Evolutionary conservation across 2,888 invertebrate genomes (phyloP).

Genomic region (Pachycephus smyrnensis): DNA sequence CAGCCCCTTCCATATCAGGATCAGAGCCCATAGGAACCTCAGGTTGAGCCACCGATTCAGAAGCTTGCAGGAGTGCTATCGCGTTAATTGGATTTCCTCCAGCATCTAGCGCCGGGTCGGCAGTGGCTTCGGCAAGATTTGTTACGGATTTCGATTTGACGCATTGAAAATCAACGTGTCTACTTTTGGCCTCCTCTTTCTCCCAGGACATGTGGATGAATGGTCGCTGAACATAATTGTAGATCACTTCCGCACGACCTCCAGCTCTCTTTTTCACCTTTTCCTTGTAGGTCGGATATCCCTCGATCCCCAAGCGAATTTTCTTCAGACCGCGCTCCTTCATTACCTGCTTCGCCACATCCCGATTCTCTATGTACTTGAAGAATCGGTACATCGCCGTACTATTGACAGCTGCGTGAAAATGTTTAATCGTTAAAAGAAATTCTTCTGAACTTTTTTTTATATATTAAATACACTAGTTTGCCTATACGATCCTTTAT

Average conservation of each 20-base stretch:
- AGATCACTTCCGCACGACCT: slow-evolving; percentile 96
- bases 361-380: slow-evolving; percentile 99
- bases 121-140: slow-evolving; percentile 94
- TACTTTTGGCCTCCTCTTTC: slow-evolving; percentile 98
- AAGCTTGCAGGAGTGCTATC: slow-evolving; percentile 61
- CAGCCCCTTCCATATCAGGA: slow-evolving; percentile 63
- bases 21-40: slow-evolving; percentile 55
- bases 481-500: too few relatives aligned
- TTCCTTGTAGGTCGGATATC: slow-evolving; percentile 99
- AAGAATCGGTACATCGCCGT: slow-evolving; percentile 98
- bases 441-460: neutral
- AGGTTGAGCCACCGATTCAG: slow-evolving; percentile 54
- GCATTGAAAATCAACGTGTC: slow-evolving; percentile 99
- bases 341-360: slow-evolving; percentile 98
- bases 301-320: slow-evolving; percentile 98
- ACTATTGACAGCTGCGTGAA: slow-evolving; percentile 84
- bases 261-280: slow-evolving; percentile 97
- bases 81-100: slow-evolving; percentile 69
- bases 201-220: slow-evolving; percentile 99
- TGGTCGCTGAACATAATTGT: slow-evolving; percentile 99
- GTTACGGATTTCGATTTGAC: slow-evolving; percentile 98
- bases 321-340: slow-evolving; percentile 99
- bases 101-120: slow-evolving; percentile 85
- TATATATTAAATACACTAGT: neutral
- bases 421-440: slow-evolving; percentile 9